Evolutionary conservation across 2,797 vertebrate genomes (phyloP), one percentile per base, ranked within the genome.

Genomic region (Phrynocephalus forsythii): DNA sequence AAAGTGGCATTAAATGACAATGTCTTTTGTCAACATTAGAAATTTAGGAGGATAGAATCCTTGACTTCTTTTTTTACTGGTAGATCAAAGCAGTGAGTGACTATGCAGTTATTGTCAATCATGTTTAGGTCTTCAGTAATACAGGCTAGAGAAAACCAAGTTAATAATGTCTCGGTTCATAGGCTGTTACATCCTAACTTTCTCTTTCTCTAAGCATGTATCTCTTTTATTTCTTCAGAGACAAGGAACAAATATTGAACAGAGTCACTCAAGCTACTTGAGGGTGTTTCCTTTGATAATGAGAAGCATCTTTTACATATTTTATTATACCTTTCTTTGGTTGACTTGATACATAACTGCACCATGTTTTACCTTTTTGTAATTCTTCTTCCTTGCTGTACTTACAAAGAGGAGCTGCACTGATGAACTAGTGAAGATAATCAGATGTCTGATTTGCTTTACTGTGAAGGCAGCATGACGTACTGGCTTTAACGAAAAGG

Each of bases 31-130:
- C 83, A 91, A 63, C 86, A 86, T 90, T 95, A 85, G 88, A 93
- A 95, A 90, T 79, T 79, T 18, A 81, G 81, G 30, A 89, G 84
- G 73, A 83, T 68, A 83, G 20, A 93, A 87, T 88, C 88, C 94
- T 95, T 94, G 89, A 18, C 18, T 66, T 94, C 13, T 63, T 91
- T 86, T 93, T 94, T 96, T 94, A 95, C 91, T 94, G 92, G 71
- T 89, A 92, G 87, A 94, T 95, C 92, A 94, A 91, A 89, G 88
- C 86, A 94, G 93, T 92, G 86, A 79, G 84, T 88, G 87, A 83
- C 82, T 92, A 87, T 88, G 91, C 91, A 84, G 91, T 94, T 94
- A 95, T 94, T 94, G 94, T 91, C 90, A 93, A 95, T 95, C 90
- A 92, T 82, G 94, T 94, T 92, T 79, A 94, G 73, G 89, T 95